Conservation (phyloP, 2,797 vertebrate genomes). For the Hypotaenidia philippensis region DNA sequence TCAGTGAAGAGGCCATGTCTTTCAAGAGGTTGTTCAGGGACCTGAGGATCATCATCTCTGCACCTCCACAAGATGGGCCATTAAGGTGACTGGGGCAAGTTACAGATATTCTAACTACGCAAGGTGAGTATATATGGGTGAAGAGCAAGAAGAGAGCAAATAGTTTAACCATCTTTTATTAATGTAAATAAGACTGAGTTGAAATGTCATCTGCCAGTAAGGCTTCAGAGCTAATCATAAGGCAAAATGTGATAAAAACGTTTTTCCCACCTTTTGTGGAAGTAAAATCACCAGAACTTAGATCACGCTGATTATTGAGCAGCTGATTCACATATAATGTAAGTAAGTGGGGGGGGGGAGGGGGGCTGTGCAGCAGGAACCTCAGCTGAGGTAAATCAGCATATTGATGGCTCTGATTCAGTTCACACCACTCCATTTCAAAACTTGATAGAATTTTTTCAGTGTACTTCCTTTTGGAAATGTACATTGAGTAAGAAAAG, state of each 20-base stretch:
- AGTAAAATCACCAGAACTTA: background rate
- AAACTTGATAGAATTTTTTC: background rate
- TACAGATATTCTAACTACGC: background rate
- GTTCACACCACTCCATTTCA: background rate
- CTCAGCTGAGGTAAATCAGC: background rate
- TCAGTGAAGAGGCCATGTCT: background rate
- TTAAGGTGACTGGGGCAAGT: background rate
- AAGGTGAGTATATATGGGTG: background rate
- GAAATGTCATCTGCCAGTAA: background rate
- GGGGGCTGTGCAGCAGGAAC: background rate
- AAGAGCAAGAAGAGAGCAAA: background rate
- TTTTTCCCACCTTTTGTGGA: background rate
- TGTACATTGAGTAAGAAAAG: background rate
- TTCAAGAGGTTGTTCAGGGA: background rate
- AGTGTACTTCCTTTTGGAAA: background rate
- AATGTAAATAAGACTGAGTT: fast-evolving
- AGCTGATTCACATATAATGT: background rate
- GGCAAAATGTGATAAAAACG: background rate
- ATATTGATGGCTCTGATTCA: background rate
- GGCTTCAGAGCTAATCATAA: background rate
- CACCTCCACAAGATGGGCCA: background rate
- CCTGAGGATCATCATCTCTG: background rate
- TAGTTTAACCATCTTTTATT: background rate
- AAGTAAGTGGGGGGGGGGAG: background rate
- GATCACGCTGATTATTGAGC: background rate